Evolutionary conservation across 2,888 invertebrate species (phyloP), one percentile per base, ranked within the genome.

Genomic region (Drosophila niveifrons): DNA sequence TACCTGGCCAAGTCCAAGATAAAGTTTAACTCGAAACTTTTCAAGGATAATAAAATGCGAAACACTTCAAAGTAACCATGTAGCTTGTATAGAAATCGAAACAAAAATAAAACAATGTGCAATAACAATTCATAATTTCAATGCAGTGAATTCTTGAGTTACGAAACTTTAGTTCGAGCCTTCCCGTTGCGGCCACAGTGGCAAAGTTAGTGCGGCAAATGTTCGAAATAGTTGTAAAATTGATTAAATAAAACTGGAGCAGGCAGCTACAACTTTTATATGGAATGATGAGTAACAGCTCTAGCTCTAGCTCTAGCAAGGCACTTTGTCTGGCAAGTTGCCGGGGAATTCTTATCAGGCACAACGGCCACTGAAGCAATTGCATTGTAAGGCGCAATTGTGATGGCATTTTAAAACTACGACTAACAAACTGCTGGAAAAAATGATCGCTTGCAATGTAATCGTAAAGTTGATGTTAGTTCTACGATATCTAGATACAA

Each of bases 201-300:
- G 15, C 29, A 28, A 67, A 71, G 56, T 80, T 66, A 53, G 41
- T 63, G 69, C 66, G 75, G 79, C 48, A 46, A 58, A 56, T 58
- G 70, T 58, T 52, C 52, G 29, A 61, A 70, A 76, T 41, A 31
- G 66, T 56, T 71, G 36, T 43, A 39, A 58, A 77, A 75, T 70
- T 75, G 59, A 72, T 75, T 65, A 48, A 64, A 72, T 65, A 61
- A 61, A 66, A 62, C 23, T 64, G 39, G 9, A 59, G 55, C 50
- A 57, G 44, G 55, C 46, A 57, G 44, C 47, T 63, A 53, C 15
- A 82, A 87, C 70, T 84, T 72, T 78, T 46, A n/a, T 39, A 10
- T 31, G 46, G 51, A 63, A 36, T 53, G 57, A 62, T 56, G 51
- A 29, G 9, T 36, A 36, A 34, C 23, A 41, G 52, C 7, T 23